Percentiles rank a stretch among this genome's conserved stretches.
Evolutionary conservation across 2,797 vertebrate genomes (phyloP).

Genomic region (Linurgus olivaceus): DNA sequence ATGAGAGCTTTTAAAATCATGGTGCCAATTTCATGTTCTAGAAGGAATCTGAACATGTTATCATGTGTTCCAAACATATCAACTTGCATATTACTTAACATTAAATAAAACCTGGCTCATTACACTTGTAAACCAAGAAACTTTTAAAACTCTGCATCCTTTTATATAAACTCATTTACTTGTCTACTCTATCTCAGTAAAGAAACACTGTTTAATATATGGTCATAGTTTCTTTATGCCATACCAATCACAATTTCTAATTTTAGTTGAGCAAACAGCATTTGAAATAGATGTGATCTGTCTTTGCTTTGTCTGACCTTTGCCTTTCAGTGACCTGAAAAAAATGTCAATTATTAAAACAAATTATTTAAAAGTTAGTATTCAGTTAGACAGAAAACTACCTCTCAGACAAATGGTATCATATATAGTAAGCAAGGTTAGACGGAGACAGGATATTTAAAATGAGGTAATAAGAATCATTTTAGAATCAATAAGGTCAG

Average conservation of each 20-base stretch:
- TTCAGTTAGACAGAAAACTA: background rate
- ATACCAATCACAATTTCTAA: background rate
- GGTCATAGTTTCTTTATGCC: background rate
- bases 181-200: background rate
- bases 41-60: background rate
- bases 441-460: background rate
- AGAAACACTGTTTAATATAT: background rate
- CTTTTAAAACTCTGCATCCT: background rate
- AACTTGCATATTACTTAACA: background rate
- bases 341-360: background rate
- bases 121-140: background rate
- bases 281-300: background rate
- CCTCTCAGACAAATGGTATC: background rate
- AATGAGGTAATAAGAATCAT: background rate
- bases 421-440: background rate
- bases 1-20: background rate
- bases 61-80: accelerated
- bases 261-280: background rate
- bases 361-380: background rate
- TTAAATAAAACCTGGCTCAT: background rate
- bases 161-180: background rate
- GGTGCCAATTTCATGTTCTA: background rate
- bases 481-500: background rate
- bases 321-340: background rate
- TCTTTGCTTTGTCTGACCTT: background rate